phyloP scores from a whole-genome alignment of 2,113 vertebrate species.

The Leptosomus discolor region DNA sequence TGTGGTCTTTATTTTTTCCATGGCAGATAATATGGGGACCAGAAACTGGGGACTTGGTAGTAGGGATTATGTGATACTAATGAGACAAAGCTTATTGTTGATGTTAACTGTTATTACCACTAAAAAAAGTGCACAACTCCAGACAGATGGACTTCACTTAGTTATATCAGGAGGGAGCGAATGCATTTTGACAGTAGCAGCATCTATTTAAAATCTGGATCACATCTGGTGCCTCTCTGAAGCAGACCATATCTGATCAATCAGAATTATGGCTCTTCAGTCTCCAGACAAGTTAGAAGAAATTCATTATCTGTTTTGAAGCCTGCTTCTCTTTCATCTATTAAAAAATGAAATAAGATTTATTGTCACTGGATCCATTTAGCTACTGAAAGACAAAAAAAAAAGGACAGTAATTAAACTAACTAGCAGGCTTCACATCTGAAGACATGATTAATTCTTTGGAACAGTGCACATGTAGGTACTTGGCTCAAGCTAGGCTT shows the following conservation, averaged over 20 bases:
- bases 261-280: conserved; percentile 48
- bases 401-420: conserved; percentile 20
- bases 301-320: conserved; percentile 59
- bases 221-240: conserved; percentile 61
- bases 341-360: conserved; percentile 21
- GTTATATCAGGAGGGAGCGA: conserved; percentile 41
- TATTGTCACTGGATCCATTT: conserved; percentile 9
- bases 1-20: conserved; percentile 65
- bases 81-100: conserved; percentile 67
- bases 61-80: conserved; percentile 69
- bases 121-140: conserved; percentile 42
- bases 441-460: conserved; percentile 38
- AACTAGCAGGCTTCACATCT: not conserved
- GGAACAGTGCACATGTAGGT: not conserved
- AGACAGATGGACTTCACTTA: conserved; percentile 60
- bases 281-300: conserved; percentile 33
- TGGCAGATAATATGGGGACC: conserved; percentile 62
- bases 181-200: conserved; percentile 50
- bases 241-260: conserved; percentile 54
- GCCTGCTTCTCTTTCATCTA: conserved; percentile 39
- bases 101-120: conserved; percentile 62
- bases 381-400: not conserved
- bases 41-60: conserved; percentile 56
- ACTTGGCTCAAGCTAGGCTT: not conserved
- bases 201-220: conserved; percentile 60